phyloP scores from a whole-genome alignment of 2,797 vertebrate species.

The Denticeps clupeoides region DNA sequence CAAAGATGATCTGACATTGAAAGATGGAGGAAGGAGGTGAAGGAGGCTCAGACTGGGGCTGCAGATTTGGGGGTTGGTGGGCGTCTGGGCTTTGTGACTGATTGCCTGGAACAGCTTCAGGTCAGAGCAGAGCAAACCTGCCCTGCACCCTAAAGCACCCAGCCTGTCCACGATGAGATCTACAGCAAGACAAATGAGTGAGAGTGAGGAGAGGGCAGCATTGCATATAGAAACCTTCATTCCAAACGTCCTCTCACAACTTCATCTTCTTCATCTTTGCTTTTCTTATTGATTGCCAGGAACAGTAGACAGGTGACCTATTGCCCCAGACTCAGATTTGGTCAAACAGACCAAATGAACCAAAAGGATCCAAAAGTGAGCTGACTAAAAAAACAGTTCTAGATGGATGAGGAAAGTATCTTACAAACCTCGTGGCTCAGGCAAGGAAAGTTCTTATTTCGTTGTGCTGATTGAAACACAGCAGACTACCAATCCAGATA shows the following conservation, averaged over 20 bases:
- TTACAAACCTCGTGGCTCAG: no score
- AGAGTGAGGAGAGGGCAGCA: slow-evolving; percentile 19
- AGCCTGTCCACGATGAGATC: slow-evolving; percentile 40
- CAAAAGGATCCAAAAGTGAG: no score
- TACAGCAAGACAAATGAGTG: slow-evolving; percentile 52
- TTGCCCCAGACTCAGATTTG: no score
- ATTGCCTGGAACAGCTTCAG: slow-evolving; percentile 49
- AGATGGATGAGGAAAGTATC: no score
- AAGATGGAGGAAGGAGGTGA: slow-evolving; percentile 12
- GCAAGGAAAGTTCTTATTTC: no score
- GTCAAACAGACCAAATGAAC: no score
- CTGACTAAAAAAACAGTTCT: no score
- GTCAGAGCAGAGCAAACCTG: slow-evolving; percentile 39
- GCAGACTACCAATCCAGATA: no score
- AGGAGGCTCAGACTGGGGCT: slow-evolving; percentile 12
- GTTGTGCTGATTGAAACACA: no score
- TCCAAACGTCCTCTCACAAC: slow-evolving; percentile 49
- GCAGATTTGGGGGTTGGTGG: slow-evolving; percentile 43
- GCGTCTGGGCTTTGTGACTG: slow-evolving; percentile 45
- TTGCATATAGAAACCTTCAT: slow-evolving; percentile 51
- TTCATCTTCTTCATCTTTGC: background rate
- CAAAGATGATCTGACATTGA: slow-evolving; percentile 27
- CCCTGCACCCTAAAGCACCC: slow-evolving; percentile 17
- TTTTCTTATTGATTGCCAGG: background rate
- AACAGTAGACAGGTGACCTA: no score